Base-by-base conservation (phyloP, 2,888 invertebrate genomes). In the Spodoptera exigua region DNA sequence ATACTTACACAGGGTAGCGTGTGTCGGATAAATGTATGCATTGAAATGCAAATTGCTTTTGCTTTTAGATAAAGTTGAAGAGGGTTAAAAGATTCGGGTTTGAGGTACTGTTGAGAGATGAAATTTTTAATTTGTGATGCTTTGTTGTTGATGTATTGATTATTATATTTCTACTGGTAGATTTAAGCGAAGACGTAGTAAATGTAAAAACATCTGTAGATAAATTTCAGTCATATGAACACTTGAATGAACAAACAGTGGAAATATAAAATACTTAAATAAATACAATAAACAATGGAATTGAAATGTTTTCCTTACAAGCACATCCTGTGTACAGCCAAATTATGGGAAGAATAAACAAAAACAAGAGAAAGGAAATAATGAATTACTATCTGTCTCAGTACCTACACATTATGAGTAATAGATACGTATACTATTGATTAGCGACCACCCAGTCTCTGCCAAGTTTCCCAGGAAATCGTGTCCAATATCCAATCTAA, bases 401-500 rank as follows among this genome's bases (percentile, higher is more conserved):
- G 48, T 49, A 51, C 45, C 14, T 17, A 69, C 32, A 14, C 14
- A 61, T 39, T 39, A 35, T 49, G 45, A 56, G 56, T 57, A 61
- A 72, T 69, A 61, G 61, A 56, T 60, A 66, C 52, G 54, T 51
- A 66, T 64, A 71, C 72, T 77, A 78, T 79, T 76, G 75, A 81
- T 81, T 72, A 72, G 67, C 87, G 92, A 90, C 92, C 92, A 92
- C 92, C 92, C 93, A 91, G 87, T 82, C 83, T 82, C 83, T 79
- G 83, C 83, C 77, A 83, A 88, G 88, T 89, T 89, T 91, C 89
- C 87, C 89, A 92, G 91, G 91, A 93, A 93, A 92, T 93, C 91
- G 86, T 89, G 91, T 91, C 91, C 91, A 92, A 92, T 91, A 92
- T 89, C 91, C 90, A 92, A 89, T 89, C 90, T 93, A 91, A 92